Evolutionary conservation across 2,113 vertebrate genomes (phyloP), one percentile per base, ranked within the genome.

Genomic region (Epinephelus fuscoguttatus): DNA sequence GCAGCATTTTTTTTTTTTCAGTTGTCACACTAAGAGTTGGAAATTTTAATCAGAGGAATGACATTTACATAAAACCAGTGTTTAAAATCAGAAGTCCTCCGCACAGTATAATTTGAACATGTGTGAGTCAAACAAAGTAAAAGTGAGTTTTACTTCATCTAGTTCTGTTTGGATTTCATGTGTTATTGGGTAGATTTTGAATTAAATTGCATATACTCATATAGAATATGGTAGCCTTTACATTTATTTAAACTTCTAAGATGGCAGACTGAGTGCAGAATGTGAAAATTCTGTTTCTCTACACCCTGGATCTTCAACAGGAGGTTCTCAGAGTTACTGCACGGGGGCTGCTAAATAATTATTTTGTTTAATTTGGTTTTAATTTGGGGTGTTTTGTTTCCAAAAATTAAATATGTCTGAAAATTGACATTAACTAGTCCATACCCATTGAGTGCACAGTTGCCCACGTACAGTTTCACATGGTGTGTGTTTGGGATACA

Each of bases 21-120:
- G 76, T 33, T 70, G 42, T 75, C 53, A 64, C 80, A 62, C 13
- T 25, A 18, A 45, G 61, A 42, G 23, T 23, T 49, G 15, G 55
- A 12, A 71, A 78, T 11, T 76, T 74, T 42, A 66, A 33, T 37
- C 40, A 53, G 13, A 15, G 21, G 19, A 67, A 21, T 69, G 19
- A 59, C 33, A 68, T 67, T 61, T 45, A 53, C n/a, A 70, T 45
- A 75, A 40, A 60, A 50, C 17, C 30, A 78, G 6, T 10, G 9
- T 37, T 23, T 14, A 33, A n/a, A 52, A 62, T 74, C 21, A 37
- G 4, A 42, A 3, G 50, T 25, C 52, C 23, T 63, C 11, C 8
- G 47, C n/a, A 61, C 12, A 47, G 40, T 3, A 21, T 18, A 6
- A 15, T 63, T 74, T 40, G 11, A 30, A 53, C 42, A 50, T 18